Evolutionary conservation across 2,113 vertebrate species (phyloP).

Genomic region (Hippocampus abdominalis): DNA sequence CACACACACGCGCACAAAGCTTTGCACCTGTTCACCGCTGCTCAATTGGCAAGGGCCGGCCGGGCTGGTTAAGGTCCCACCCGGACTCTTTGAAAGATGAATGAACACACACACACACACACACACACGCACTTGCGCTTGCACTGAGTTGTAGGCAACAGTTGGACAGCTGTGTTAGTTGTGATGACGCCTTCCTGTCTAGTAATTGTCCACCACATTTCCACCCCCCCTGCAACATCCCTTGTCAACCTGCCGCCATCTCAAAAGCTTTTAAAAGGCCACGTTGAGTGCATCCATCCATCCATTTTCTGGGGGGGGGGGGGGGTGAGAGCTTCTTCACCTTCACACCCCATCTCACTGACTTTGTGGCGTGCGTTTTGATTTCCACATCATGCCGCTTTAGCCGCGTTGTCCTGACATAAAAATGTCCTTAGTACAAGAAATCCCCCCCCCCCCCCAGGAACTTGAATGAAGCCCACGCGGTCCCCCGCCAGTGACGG

Average conservation of each 20-base stretch:
- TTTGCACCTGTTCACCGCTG: conserved; percentile 72
- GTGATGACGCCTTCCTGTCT: conserved; percentile 18
- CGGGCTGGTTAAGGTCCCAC: conserved; percentile 34
- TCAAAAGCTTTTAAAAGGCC: background rate
- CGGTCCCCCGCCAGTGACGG: background rate
- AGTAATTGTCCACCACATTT: no score
- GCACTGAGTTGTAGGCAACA: conserved; percentile 46
- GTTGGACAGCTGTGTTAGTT: conserved; percentile 61
- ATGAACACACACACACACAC: conserved; percentile 22
- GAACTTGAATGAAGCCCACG: no score
- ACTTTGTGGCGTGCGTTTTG: no score
- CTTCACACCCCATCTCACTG: no score
- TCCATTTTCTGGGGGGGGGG: background rate
- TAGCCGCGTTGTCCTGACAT: no score
- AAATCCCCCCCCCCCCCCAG: no score
- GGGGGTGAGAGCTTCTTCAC: no score
- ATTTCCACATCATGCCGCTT: no score
- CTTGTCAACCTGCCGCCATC: background rate
- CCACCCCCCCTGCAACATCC: no score
- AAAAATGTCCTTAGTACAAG: no score
- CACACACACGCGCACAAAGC: conserved; percentile 51
- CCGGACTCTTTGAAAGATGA: conserved; percentile 15
- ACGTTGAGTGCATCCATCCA: background rate
- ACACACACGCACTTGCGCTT: background rate
- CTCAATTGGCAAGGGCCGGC: conserved; percentile 51